These are phyloP conservation scores for Drosophila demipolita DNA, from an alignment of 2,888 invertebrate species.

Conservation along the genomic window DNA sequence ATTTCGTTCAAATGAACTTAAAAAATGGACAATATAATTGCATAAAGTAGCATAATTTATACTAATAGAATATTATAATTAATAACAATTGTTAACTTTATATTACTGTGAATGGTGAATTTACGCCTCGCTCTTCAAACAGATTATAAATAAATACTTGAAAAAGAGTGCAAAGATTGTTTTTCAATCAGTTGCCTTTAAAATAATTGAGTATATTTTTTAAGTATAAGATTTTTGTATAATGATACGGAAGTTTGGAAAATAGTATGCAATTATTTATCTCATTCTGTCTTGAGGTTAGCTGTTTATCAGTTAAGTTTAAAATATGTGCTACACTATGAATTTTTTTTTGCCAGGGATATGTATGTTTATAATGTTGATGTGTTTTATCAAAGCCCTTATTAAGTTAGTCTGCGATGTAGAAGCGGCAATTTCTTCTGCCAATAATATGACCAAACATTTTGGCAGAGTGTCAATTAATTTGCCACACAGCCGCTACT, in stretches of 20 bases:
- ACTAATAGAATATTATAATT: not conserved
- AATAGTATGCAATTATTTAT: not conserved
- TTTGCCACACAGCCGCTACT: conserved; percentile 64
- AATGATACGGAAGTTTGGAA: not conserved
- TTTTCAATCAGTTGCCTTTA: not conserved
- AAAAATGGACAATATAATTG: not conserved
- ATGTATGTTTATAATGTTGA: not conserved
- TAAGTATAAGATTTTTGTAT: not conserved
- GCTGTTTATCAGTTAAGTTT: not conserved
- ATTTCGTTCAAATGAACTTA: not conserved
- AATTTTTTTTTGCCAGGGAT: not conserved
- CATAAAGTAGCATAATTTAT: not conserved
- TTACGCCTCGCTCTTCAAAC: not conserved
- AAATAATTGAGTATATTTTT: not conserved
- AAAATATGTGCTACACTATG: not conserved
- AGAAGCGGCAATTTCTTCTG: conserved; percentile 55
- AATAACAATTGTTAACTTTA: not conserved
- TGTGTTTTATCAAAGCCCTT: conserved; percentile 6
- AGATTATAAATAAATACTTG: not conserved
- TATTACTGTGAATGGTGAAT: not conserved
- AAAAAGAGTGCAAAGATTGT: not conserved
- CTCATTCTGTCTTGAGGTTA: not conserved
- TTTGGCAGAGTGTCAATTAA: conserved; percentile 75
- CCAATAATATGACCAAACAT: conserved; percentile 71
- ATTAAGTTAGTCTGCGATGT: conserved; percentile 32